These are phyloP conservation scores for Tetropium fuscum DNA, from an alignment of 2,888 invertebrate species.

Conservation along the genomic window DNA sequence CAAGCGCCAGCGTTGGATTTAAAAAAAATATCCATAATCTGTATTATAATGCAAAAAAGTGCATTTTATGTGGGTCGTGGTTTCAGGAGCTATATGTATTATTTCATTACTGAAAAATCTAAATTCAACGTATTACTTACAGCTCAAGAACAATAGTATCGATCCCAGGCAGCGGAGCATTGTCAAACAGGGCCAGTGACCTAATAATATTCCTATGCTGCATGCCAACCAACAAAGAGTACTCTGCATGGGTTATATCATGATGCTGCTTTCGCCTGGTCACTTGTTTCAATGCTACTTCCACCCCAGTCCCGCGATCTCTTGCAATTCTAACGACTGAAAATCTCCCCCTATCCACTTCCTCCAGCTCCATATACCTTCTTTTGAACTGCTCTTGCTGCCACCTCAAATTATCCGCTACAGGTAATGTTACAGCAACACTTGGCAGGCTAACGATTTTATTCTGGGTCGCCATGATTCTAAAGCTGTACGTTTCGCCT, in stretches of 20 bases:
- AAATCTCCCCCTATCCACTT: conserved; percentile 80
- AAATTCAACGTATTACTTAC: conserved; percentile 73
- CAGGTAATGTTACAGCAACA: conserved; percentile 72
- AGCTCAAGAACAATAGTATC: conserved; percentile 82
- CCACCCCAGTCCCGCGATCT: conserved; percentile 80
- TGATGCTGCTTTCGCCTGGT: conserved; percentile 73
- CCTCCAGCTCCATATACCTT: conserved; percentile 73
- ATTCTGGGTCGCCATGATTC: conserved; percentile 70
- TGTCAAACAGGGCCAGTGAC: conserved; percentile 82
- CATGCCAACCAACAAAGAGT: conserved; percentile 75
- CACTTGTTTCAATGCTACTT: conserved; percentile 82
- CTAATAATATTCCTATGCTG: conserved; percentile 79
- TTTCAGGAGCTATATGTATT: too few species aligned
- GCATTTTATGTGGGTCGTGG: too few species aligned
- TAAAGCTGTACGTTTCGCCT: conserved; percentile 80
- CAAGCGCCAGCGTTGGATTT: too few species aligned
- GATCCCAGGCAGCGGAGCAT: conserved; percentile 76
- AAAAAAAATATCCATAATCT: too few species aligned
- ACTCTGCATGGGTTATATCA: conserved; percentile 78
- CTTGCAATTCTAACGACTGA: conserved; percentile 79
- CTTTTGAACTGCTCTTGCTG: conserved; percentile 76
- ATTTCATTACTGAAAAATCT: too few species aligned
- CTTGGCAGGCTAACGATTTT: conserved; percentile 75
- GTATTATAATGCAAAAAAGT: too few species aligned
- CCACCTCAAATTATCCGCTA: conserved; percentile 74